Conservation (phyloP, 2,113 vertebrate species). For the Neolamprologus falcicula region DNA sequence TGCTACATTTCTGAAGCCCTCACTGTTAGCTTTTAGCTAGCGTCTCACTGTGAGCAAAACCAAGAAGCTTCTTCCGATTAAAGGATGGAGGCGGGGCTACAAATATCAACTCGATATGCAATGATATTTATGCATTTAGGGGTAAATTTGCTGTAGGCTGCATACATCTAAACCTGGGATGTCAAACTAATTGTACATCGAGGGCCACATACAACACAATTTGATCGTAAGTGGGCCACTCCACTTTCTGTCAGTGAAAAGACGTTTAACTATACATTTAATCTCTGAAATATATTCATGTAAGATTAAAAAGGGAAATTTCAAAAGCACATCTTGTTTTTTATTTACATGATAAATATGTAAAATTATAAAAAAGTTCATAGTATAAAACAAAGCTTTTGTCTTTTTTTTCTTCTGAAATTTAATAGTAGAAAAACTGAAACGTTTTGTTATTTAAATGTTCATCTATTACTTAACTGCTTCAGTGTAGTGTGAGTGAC, state of each 20-base stretch:
- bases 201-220: background rate
- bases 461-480: background rate
- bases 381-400: background rate
- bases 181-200: background rate
- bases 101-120: background rate
- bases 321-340: background rate
- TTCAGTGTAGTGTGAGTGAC: background rate
- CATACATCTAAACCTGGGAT: background rate
- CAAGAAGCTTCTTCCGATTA: background rate
- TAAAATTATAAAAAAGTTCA: background rate
- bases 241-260: fast-evolving
- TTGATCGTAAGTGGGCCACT: background rate
- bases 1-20: background rate
- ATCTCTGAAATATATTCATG: background rate
- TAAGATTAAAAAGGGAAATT: background rate
- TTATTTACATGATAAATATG: background rate
- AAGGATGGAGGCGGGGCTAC: background rate
- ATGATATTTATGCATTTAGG: background rate
- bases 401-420: background rate
- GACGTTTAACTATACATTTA: fast-evolving
- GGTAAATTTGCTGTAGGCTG: background rate
- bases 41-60: background rate
- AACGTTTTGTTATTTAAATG: background rate
- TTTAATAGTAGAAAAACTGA: background rate
- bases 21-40: background rate